Percentiles rank a stretch among this genome's conserved stretches.
Conservation (phyloP, 2,797 vertebrate species). For the Gymnoscopelus microlampas region DNA sequence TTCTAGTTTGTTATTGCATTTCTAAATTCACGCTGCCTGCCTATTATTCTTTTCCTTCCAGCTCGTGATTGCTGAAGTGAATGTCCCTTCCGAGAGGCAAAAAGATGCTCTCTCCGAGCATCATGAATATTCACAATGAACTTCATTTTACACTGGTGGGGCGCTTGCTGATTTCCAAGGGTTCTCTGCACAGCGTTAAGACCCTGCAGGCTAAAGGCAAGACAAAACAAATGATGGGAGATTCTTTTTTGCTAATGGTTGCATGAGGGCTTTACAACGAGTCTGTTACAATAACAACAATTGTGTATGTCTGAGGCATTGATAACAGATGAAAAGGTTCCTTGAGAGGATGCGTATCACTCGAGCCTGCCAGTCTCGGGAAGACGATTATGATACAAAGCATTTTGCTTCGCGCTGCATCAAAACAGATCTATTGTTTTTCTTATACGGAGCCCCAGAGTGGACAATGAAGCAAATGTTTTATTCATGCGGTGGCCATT, state of each 20-base stretch:
- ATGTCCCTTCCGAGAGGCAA: conserved; percentile 36
- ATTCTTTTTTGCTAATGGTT: conserved; percentile 4
- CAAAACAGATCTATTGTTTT: no score
- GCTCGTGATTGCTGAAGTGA: conserved; percentile 49
- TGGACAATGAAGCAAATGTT: no score
- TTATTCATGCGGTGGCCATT: no score
- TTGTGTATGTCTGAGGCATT: not conserved
- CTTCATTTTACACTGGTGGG: conserved; percentile 13
- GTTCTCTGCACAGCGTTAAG: conserved; percentile 11
- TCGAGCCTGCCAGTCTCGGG: no score
- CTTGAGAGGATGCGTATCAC: no score
- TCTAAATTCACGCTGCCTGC: conserved; percentile 9
- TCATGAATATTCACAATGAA: conserved; percentile 28
- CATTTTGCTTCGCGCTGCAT: no score
- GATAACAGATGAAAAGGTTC: not conserved
- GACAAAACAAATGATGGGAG: conserved; percentile 7
- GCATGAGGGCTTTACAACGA: not conserved
- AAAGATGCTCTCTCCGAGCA: not conserved
- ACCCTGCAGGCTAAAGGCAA: not conserved
- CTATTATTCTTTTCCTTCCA: conserved; percentile 19
- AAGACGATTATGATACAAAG: no score
- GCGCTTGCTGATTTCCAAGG: conserved; percentile 36
- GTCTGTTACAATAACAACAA: not conserved
- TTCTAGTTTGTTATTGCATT: conserved; percentile 4
- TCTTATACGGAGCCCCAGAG: no score